These are phyloP conservation scores for Macropus fuliginosus DNA, from an alignment of 2,797 vertebrate species.

Conservation along the genomic window DNA sequence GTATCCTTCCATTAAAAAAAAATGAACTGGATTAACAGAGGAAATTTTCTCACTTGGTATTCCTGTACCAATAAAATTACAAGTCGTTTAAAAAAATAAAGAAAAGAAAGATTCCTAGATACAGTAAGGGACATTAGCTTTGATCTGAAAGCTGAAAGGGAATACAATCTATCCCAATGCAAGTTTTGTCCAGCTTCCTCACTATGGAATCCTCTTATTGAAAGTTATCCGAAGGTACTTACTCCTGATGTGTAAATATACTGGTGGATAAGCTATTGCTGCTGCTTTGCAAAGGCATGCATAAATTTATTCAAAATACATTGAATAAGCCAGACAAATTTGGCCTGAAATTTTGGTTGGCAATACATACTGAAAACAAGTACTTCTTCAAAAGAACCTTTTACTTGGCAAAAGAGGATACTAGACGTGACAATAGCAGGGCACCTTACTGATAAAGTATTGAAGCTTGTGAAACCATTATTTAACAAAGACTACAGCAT, in stretches of 20 bases:
- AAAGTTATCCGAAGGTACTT: neutral
- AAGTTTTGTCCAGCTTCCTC: neutral
- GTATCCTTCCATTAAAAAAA: neutral
- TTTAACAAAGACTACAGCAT: neutral
- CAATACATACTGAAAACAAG: neutral
- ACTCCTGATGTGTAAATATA: neutral
- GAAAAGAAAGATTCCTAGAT: neutral
- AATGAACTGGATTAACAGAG: neutral
- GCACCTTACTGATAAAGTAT: neutral
- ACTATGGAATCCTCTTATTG: neutral
- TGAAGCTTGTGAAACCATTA: neutral
- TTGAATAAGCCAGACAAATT: neutral
- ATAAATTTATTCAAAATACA: neutral
- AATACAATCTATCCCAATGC: neutral
- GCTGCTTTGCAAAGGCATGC: neutral
- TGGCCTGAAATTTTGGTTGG: neutral
- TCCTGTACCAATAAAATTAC: neutral
- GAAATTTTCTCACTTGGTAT: neutral
- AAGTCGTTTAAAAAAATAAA: neutral
- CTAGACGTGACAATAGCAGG: neutral
- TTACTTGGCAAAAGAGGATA: neutral
- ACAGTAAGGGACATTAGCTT: neutral
- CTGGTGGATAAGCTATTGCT: neutral
- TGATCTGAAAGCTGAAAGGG: neutral
- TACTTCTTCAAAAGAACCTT: neutral